Conservation (phyloP, 2,888 invertebrate species). For the Tenthredo scrophulariae region DNA sequence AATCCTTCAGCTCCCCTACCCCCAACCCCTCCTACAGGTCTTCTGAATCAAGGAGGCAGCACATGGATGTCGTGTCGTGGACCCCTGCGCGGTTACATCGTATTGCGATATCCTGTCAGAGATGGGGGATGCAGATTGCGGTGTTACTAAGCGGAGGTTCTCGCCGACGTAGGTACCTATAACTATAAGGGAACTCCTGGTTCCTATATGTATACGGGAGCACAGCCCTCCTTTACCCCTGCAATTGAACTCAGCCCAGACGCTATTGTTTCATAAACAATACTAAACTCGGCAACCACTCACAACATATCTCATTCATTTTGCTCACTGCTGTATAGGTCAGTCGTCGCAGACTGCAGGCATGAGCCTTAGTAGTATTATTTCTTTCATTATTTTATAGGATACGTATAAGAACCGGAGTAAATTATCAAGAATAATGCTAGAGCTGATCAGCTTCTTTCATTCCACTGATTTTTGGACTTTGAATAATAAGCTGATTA, state of each 20-base stretch:
- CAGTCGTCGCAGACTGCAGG: slow-evolving; percentile 32
- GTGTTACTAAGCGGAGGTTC: slow-evolving; percentile 53
- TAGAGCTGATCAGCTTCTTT: neutral
- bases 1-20: neutral
- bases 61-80: slow-evolving; percentile 34
- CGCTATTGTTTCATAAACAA: slow-evolving; percentile 75
- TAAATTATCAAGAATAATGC: neutral
- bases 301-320: slow-evolving; percentile 75
- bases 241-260: slow-evolving; percentile 64
- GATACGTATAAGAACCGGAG: neutral
- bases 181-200: slow-evolving; percentile 43
- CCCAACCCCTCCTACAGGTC: neutral
- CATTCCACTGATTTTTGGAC: neutral
- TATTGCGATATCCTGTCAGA: slow-evolving; percentile 53
- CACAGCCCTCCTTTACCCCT: slow-evolving; percentile 23
- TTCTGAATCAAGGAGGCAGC: slow-evolving; percentile 41
- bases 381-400: slow-evolving; percentile 27
- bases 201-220: slow-evolving; percentile 4
- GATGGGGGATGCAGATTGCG: slow-evolving; percentile 50
- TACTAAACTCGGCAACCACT: slow-evolving; percentile 72
- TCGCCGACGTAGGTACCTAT: slow-evolving; percentile 19
- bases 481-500: neutral
- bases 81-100: slow-evolving; percentile 47
- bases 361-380: neutral
- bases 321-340: slow-evolving; percentile 64